These are phyloP conservation scores for Poecilia gillii DNA, from an alignment of 2,797 vertebrate genomes.

Conservation along the genomic window DNA sequence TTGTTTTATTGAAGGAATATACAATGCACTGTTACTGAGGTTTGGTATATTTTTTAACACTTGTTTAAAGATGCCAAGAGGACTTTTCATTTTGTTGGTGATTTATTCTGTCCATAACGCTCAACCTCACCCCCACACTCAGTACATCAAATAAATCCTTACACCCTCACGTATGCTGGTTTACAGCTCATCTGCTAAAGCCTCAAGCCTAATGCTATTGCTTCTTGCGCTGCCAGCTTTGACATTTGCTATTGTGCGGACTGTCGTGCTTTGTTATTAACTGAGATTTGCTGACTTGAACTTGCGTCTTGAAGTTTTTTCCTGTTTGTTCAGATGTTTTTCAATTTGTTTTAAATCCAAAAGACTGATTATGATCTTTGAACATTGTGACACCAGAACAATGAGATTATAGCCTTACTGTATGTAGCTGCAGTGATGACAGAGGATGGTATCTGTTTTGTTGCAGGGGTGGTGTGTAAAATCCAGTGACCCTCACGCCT, in stretches of 20 bases:
- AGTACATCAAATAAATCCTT: constrained; percentile 62
- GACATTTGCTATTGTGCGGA: constrained; percentile 65
- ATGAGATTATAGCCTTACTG: neutral
- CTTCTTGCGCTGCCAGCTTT: constrained; percentile 57
- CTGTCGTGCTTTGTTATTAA: constrained; percentile 48
- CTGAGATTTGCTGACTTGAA: constrained; percentile 36
- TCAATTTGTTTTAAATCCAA: neutral
- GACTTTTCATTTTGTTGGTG: constrained; percentile 25
- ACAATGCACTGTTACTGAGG: constrained; percentile 1
- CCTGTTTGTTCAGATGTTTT: neutral
- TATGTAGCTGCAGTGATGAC: constrained; percentile 18
- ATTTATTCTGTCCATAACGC: constrained; percentile 45
- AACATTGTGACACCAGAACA: neutral
- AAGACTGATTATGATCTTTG: neutral
- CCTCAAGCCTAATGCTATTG: constrained; percentile 55
- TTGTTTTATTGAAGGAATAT: neutral
- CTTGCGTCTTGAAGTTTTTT: constrained; percentile 32
- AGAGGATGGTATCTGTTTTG: constrained; percentile 63
- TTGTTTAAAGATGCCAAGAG: constrained; percentile 17
- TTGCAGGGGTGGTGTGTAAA: constrained; percentile 89
- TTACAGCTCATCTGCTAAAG: constrained; percentile 54
- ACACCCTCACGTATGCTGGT: constrained; percentile 55
- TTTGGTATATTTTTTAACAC: constrained; percentile 10
- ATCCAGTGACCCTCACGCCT: constrained; percentile 81
- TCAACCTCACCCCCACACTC: constrained; percentile 40